Evolutionary conservation across 2,797 vertebrate species (phyloP), one percentile per base, ranked within the genome.

Genomic region (Molossus molossus): DNA sequence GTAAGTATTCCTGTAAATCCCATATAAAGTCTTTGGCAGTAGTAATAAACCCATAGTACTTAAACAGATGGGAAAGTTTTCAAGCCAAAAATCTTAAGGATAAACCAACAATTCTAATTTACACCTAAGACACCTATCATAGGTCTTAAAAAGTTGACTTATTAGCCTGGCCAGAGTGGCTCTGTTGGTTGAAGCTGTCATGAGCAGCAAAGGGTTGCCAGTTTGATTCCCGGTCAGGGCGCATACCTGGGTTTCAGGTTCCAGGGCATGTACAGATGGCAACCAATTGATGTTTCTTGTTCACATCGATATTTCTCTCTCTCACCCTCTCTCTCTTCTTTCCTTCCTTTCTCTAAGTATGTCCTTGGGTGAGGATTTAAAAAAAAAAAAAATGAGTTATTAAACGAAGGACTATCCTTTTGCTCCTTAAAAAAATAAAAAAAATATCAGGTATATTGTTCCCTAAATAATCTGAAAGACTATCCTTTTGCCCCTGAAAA

Each of bases 51-150:
- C 6, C 65, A 62, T 2, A 73, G 58, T 62, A 87, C 45, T 87
- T 80, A 45, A 94, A 90, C 40, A 87, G 57, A 92, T 50, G 64
- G n/a, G 33, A 81, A 85, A 60, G 55, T 82, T 91, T 93, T 81
- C 8, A 80, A 85, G 72, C 25, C 58, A 92, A 40, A 96, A 96
- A 84, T 79, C 70, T 69, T 40, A 93, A 91, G 79, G 21, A 88
- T 80, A 95, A 84, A 95, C 37, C 37, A 92, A 62, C 21, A 80
- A 92, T 37, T 83, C 14, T 83, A 90, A 73, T 20, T 87, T 37
- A 93, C 21, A 89, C 65, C 37, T 75, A 87, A 53, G 40, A 92
- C 37, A 83, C 37, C 14, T 73, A 77, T 50, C 48, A 57, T 0
- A 90, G 50, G 69, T 40, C 79, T 91, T 65, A 70, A 77, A 90